phyloP scores from a whole-genome alignment of 1,140 invertebrate genomes.

The Caerostris darwini region DNA sequence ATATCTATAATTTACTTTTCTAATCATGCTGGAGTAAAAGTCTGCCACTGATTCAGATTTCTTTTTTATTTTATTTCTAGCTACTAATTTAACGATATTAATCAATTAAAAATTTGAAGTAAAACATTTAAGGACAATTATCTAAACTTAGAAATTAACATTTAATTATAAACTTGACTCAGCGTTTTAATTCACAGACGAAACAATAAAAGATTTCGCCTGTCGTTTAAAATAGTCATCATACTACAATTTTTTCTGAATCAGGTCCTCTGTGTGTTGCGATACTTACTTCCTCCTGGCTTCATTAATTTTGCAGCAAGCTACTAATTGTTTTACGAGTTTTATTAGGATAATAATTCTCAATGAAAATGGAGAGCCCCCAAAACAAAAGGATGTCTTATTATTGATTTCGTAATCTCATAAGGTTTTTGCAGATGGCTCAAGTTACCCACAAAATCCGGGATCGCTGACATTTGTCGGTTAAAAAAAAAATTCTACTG shows the following conservation, averaged over 20 bases:
- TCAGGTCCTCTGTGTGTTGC: neutral
- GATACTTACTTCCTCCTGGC: neutral
- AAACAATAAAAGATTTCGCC: neutral
- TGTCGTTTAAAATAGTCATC: neutral
- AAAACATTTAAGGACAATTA: neutral
- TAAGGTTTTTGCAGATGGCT: neutral
- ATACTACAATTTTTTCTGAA: neutral
- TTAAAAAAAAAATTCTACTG: too few species aligned
- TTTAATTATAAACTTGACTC: neutral
- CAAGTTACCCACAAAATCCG: conserved; percentile 30
- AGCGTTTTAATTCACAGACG: neutral
- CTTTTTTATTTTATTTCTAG: too few species aligned
- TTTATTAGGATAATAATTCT: conserved; percentile 25
- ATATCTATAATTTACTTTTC: too few species aligned
- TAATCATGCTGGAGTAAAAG: too few species aligned
- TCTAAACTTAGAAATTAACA: neutral
- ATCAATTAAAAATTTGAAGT: too few species aligned
- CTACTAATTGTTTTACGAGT: conserved; percentile 31
- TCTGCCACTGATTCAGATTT: too few species aligned
- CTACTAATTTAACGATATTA: too few species aligned
- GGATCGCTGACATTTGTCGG: conserved; percentile 51
- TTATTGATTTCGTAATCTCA: conserved; percentile 27
- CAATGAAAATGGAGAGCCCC: neutral
- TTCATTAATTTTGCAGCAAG: conserved; percentile 35
- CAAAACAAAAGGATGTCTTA: conserved; percentile 37